Percentiles rank a stretch among this genome's conserved stretches.
Conservation (phyloP, 2,113 vertebrate species). For the Riparia riparia region DNA sequence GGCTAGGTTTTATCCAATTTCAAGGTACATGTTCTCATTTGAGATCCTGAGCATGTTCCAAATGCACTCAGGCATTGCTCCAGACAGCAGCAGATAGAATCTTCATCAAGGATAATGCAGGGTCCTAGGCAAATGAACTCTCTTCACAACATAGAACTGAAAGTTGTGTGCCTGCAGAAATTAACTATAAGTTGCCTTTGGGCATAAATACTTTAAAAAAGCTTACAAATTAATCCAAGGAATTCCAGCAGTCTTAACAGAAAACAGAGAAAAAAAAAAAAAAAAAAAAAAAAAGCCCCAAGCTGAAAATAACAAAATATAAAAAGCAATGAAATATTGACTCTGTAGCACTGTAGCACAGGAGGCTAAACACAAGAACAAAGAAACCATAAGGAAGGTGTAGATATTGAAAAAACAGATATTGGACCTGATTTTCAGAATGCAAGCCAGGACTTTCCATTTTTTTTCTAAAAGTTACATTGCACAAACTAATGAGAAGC, state of each 20-base stretch:
- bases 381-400: background rate
- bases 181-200: background rate
- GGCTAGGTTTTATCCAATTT: slow-evolving; percentile 27
- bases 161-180: background rate
- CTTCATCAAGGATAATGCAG: background rate
- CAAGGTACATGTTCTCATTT: background rate
- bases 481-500: background rate
- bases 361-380: background rate
- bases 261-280: background rate
- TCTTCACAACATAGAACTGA: background rate
- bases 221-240: background rate
- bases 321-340: background rate
- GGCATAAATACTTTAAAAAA: background rate
- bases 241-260: background rate
- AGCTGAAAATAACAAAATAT: background rate
- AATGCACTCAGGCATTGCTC: background rate
- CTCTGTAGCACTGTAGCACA: background rate
- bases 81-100: background rate
- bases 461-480: background rate
- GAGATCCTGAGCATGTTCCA: background rate
- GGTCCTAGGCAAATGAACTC: background rate
- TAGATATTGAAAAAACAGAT: background rate
- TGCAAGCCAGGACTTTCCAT: background rate
- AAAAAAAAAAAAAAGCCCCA: background rate
- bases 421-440: background rate